Conservation (phyloP, 2,888 invertebrate species). For the Cremastinae sp. region DNA sequence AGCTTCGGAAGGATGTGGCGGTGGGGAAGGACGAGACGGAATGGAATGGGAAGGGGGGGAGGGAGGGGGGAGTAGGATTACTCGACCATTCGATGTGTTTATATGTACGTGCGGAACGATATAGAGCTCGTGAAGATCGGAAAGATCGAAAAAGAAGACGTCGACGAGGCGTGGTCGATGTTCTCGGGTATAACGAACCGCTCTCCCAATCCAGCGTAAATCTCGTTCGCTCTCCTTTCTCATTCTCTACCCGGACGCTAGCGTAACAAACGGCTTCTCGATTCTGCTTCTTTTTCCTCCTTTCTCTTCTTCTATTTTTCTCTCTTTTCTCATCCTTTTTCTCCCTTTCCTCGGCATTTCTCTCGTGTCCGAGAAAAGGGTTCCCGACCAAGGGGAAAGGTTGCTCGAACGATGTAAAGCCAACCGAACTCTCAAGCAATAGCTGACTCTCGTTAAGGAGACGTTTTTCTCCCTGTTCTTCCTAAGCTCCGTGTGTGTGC, state of each 20-base stretch:
- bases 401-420: conserved; percentile 51
- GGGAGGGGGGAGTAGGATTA: conserved; percentile 11
- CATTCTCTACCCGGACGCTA: conserved; percentile 38
- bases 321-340: conserved; percentile 5
- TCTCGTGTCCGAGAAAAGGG: conserved; percentile 29
- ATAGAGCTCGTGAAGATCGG: conserved; percentile 54
- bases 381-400: conserved; percentile 9
- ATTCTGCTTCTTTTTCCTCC: conserved; percentile 7
- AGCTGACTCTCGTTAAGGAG: conserved; percentile 65
- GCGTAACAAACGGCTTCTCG: conserved; percentile 57
- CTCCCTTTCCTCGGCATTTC: conserved; percentile 37
- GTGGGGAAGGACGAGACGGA: too few relatives aligned
- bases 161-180: conserved; percentile 56
- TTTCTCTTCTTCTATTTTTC: conserved; percentile 12
- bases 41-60: too few relatives aligned
- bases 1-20: conserved; percentile 20
- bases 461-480: conserved; percentile 36
- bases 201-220: conserved; percentile 67
- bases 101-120: conserved; percentile 34
- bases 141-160: conserved; percentile 59
- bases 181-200: conserved; percentile 65
- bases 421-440: conserved; percentile 60
- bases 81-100: conserved; percentile 14
- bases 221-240: conserved; percentile 52
- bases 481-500: too few relatives aligned